Percentiles rank a stretch among this genome's conserved stretches.
Conservation (phyloP, 2,888 invertebrate genomes). For the Eupithecia subfuscata region DNA sequence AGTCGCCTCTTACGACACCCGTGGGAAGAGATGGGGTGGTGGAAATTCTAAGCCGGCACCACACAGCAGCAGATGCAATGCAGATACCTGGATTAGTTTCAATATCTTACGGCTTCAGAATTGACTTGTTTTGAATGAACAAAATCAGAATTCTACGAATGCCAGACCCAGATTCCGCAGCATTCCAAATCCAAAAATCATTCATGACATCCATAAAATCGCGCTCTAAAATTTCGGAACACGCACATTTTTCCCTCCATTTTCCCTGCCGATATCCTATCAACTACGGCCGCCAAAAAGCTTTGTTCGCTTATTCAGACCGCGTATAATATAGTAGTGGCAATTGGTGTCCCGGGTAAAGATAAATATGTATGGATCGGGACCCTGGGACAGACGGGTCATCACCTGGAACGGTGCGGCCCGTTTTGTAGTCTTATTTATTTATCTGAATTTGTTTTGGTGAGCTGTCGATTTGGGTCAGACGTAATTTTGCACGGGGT, state of each 20-base stretch:
- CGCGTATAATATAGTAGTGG: slow-evolving; percentile 53
- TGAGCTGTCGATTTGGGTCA: slow-evolving; percentile 13
- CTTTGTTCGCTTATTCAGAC: slow-evolving; percentile 55
- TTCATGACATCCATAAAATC: slow-evolving; percentile 20
- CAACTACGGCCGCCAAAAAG: slow-evolving; percentile 46
- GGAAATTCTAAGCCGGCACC: too few species aligned
- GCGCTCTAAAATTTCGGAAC: slow-evolving; percentile 25
- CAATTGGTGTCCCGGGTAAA: slow-evolving; percentile 47
- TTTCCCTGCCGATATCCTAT: slow-evolving; percentile 50
- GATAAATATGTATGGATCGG: slow-evolving; percentile 72
- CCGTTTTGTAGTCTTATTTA: slow-evolving; percentile 58
- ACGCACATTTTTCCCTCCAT: slow-evolving; percentile 36
- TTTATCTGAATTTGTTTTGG: slow-evolving; percentile 34
- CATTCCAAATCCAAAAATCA: slow-evolving; percentile 18
- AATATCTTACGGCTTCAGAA: not conserved
- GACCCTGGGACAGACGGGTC: slow-evolving; percentile 48
- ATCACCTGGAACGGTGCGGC: slow-evolving; percentile 66
- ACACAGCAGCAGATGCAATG: too few species aligned
- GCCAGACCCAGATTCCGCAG: not conserved
- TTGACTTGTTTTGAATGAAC: not conserved
- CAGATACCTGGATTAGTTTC: not conserved
- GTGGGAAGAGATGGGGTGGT: too few species aligned
- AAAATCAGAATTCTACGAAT: slow-evolving; percentile 1
- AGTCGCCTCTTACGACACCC: too few species aligned
- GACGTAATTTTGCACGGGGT: not conserved